Percentiles rank a stretch among this genome's conserved stretches.
phyloP scores from a whole-genome alignment of 2,113 vertebrate genomes.

The Cygnus atratus region DNA sequence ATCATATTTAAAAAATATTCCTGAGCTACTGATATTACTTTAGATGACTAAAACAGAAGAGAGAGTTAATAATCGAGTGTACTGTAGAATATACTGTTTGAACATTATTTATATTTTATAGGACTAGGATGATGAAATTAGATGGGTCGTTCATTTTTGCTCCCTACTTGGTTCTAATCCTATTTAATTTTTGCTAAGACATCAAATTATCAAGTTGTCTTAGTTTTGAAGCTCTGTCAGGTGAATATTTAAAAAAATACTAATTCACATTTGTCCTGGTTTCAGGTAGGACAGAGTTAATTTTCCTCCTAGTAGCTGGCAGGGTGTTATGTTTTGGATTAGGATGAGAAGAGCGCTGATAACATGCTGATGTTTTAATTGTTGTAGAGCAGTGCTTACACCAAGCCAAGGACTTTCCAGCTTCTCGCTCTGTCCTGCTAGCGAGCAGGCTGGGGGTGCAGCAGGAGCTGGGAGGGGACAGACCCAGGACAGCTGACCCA shows the following conservation, averaged over 20 bases:
- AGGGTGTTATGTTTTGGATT: too few species aligned
- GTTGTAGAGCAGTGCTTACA: too few species aligned
- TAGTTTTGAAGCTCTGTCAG: neutral
- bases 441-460: too few species aligned
- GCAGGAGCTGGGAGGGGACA: too few species aligned
- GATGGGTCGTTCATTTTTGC: neutral
- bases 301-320: too few species aligned
- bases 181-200: neutral
- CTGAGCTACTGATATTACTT: slow-evolving; percentile 32
- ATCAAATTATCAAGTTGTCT: neutral
- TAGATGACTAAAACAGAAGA: slow-evolving; percentile 50
- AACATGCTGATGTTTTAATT: too few species aligned
- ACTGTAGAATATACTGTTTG: neutral
- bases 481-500: too few species aligned
- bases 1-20: neutral
- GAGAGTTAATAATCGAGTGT: slow-evolving; percentile 25
- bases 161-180: neutral
- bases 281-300: too few species aligned
- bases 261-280: rapidly evolving
- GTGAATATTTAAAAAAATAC: neutral
- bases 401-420: too few species aligned
- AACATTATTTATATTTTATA: neutral
- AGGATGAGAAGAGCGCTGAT: too few species aligned
- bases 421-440: too few species aligned
- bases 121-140: neutral